A percentile compares a stretch with the other conserved stretches of the same genome.
Evolutionary conservation across 2,888 invertebrate genomes (phyloP).

Genomic region (Drosophila rubida): DNA sequence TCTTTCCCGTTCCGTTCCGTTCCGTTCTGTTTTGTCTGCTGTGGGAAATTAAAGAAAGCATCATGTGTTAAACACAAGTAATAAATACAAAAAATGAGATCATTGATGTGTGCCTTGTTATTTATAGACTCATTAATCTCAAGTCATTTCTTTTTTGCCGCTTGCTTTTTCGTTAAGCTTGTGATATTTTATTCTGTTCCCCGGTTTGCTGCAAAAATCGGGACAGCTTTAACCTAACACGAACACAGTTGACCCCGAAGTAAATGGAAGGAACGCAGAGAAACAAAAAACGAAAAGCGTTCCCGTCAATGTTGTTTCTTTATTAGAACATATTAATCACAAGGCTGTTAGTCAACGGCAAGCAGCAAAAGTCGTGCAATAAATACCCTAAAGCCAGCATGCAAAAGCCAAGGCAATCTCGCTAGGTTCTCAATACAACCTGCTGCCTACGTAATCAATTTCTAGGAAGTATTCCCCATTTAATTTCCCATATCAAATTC

Average conservation of each 20-base stretch:
- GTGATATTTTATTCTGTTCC: constrained; percentile 8
- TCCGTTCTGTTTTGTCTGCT: no score
- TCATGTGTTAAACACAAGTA: constrained; percentile 50
- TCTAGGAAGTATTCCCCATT: not conserved
- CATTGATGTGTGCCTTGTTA: constrained; percentile 56
- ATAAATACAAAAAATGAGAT: constrained; percentile 51
- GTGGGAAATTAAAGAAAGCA: constrained; percentile 14
- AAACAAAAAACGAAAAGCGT: constrained; percentile 26
- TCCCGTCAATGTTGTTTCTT: constrained; percentile 49
- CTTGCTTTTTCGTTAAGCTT: constrained; percentile 19
- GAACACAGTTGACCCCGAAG: constrained; percentile 48
- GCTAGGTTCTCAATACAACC: not conserved
- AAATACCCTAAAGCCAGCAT: constrained; percentile 36
- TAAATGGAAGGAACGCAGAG: not conserved
- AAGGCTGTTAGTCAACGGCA: constrained; percentile 17
- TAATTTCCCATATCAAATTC: not conserved
- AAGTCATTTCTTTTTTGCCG: constrained; percentile 37
- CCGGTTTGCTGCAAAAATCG: constrained; percentile 20
- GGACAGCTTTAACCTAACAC: constrained; percentile 54
- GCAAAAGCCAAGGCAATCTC: not conserved
- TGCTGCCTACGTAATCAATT: not conserved
- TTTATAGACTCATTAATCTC: constrained; percentile 65
- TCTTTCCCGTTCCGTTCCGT: no score
- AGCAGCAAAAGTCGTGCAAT: constrained; percentile 8
- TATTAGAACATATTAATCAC: constrained; percentile 62